Conservation (phyloP, 2,888 invertebrate genomes). For the Heterodera filipjevi region DNA sequence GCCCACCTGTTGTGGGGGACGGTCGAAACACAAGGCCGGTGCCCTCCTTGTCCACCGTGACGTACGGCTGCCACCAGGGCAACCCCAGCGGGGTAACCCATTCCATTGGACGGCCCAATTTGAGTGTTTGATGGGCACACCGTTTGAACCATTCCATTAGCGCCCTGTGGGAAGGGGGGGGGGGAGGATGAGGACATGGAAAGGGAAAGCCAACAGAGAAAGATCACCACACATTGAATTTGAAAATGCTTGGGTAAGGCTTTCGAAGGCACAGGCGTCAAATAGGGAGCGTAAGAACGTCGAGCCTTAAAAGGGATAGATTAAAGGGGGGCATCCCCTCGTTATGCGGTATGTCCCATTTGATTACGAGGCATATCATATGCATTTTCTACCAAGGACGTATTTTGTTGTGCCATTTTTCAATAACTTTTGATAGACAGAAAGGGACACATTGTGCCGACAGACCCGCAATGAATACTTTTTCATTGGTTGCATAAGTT, state of each 20-base stretch:
- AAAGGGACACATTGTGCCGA: too few relatives aligned
- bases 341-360: too few relatives aligned
- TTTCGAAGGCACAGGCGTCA: conserved; percentile 55
- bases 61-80: conserved; percentile 91
- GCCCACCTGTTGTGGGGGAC: conserved; percentile 53
- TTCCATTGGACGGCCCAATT: conserved; percentile 60
- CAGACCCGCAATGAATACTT: too few relatives aligned
- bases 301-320: conserved; percentile 8
- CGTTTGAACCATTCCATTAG: conserved; percentile 69
- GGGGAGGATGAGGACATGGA: too few relatives aligned
- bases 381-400: too few relatives aligned
- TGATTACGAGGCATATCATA: too few relatives aligned
- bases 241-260: conserved; percentile 60
- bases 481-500: too few relatives aligned
- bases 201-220: background rate
- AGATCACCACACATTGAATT: conserved; percentile 70
- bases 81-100: conserved; percentile 95
- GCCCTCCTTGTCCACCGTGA: conserved; percentile 43
- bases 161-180: conserved; percentile 68
- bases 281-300: conserved; percentile 51
- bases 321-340: too few relatives aligned
- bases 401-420: too few relatives aligned
- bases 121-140: conserved; percentile 48
- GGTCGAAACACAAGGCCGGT: conserved; percentile 43
- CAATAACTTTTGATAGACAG: too few relatives aligned